Evolutionary conservation across 1,140 invertebrate species (phyloP), one percentile per base, ranked within the genome.

Genomic region (Saxidomus purpurata): DNA sequence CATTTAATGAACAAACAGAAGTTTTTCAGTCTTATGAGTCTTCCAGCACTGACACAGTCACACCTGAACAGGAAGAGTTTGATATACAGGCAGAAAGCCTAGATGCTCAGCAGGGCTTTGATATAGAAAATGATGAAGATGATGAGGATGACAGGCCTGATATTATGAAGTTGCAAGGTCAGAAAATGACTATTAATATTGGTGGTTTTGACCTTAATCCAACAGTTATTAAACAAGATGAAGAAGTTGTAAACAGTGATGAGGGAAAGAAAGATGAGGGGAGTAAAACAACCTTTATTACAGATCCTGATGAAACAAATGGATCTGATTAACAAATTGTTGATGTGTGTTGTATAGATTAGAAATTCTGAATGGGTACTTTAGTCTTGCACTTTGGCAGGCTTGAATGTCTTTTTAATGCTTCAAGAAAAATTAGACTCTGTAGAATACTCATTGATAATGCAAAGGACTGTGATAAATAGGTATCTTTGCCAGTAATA

Each of bases 1-100:
- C 87, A 47, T 89, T 89, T 43, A 89, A 84, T 77, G 87, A 89
- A 77, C 47, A 76, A 9, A 89, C 79, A 38, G 87, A 89, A 84
- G 71, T 89, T 11, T 83, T 89, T 63, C 69, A 89, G 22, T 83
- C 87, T 17, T 89, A 77, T 76, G 87, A 89, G 59, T 82, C 67
- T 25, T 40, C 79, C 4, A 89, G 87, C 38, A 89, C 87, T 25
- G 87, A 77, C n/a, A 89, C 87, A 43, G 63, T 77, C 43, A 89
- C 87, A 25, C 87, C 87, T 22, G 80, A 84, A 47, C 63, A 49
- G 1, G 80, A 59, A 34, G 87, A 89, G 1, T 76, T 89, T 83
- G 87, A 84, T 52, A 38, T 81, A n/a, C 25, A 76, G 36, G 71
- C 71, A 38, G 87, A 83, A 22, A 63, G 87, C 40, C 55, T 89